Evolutionary conservation across 2,113 vertebrate genomes (phyloP), one percentile per base, ranked within the genome.

Genomic region (Mus spicilegus): DNA sequence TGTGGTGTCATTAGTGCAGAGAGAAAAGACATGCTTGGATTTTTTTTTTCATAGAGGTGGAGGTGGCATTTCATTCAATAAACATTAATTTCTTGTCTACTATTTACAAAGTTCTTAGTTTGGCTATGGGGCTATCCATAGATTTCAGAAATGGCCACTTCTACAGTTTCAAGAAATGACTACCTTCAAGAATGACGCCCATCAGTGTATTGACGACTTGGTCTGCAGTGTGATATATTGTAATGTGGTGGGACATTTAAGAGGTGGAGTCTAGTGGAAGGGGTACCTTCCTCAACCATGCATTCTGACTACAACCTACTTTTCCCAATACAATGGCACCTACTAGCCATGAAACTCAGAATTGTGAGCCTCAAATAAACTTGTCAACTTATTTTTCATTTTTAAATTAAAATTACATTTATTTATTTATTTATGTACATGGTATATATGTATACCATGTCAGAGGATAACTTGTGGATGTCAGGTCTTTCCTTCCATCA

Each of bases 41-140:
- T 88, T 36, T 80, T 14, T 49, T 46, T 93, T 89, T 94, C 42
- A 69, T 78, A 39, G 39, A 56, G 89, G 36, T 30, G 19, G 11
- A 87, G 26, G 56, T 8, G 91, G 10, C 30, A 65, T 94, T 95
- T 46, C 58, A 54, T 91, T 92, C 24, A 82, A 16, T 42, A 84
- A 94, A 26, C 36, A 69, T 82, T 89, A 81, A 72, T 82, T 89
- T 82, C 54, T 49, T 82, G 54, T 16, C 77, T 82, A 28, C 46
- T 91, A 4, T 78, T 91, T 89, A 87, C 8, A 58, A 46, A 39
- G 63, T 61, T 93, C 89, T 81, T 11, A 73, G 69, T 93, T 93
- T 90, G 24, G 11, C 89, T 91, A 10, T 65, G 49, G 33, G 72
- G 36, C 54, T 87, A 8, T 8, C 85, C 49, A 33, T 63, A 94